phyloP scores from a whole-genome alignment of 2,888 invertebrate genomes.

The Kuschelorhynchus macadamiae region DNA sequence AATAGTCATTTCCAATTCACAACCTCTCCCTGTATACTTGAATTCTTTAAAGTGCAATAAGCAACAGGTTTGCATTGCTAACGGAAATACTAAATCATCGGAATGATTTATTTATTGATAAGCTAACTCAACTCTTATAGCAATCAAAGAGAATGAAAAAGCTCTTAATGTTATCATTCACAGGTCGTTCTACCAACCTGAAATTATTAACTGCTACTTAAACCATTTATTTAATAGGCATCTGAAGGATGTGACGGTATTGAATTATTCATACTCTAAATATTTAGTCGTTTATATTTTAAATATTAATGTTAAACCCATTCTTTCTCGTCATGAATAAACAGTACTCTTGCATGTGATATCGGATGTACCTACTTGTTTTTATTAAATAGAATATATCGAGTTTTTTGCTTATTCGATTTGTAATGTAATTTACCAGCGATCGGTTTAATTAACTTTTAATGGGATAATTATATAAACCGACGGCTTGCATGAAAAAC shows the following conservation, averaged over 20 bases:
- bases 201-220: constrained; percentile 38
- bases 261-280: constrained; percentile 44
- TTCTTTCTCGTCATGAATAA: constrained; percentile 31
- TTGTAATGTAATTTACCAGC: too few relatives aligned
- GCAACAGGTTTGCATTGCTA: too few relatives aligned
- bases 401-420: background rate
- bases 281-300: constrained; percentile 43
- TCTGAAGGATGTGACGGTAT: constrained; percentile 34
- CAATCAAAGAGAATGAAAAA: too few relatives aligned
- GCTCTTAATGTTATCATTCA: too few relatives aligned
- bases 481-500: too few relatives aligned
- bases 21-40: background rate
- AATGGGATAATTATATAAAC: too few relatives aligned
- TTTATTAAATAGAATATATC: constrained; percentile 11
- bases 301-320: constrained; percentile 44
- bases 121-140: too few relatives aligned
- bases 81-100: too few relatives aligned
- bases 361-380: constrained; percentile 12
- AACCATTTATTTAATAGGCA: constrained; percentile 26
- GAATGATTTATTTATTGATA: too few relatives aligned
- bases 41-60: background rate
- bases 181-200: constrained; percentile 15
- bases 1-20: too few relatives aligned
- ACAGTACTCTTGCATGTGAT: constrained; percentile 23
- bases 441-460: too few relatives aligned